A percentile compares a stretch with the other conserved stretches of the same genome.
phyloP scores from a whole-genome alignment of 2,888 invertebrate species.

The Elysia crispata region DNA sequence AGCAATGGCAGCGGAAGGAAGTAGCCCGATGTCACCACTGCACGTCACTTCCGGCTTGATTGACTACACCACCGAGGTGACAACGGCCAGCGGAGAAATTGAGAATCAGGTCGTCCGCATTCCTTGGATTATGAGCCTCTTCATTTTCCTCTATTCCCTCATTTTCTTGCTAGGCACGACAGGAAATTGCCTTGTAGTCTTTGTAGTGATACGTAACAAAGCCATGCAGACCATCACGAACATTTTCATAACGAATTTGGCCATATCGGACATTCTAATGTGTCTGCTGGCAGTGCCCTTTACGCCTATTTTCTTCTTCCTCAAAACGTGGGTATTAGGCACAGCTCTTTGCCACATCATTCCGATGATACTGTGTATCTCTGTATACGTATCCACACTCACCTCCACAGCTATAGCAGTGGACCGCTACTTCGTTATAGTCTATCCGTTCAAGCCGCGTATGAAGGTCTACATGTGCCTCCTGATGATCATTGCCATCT shows the following conservation, averaged over 20 bases:
- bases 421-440: conserved; percentile 97
- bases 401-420: conserved; percentile 98
- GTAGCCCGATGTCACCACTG: too few relatives aligned
- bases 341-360: conserved; percentile 92
- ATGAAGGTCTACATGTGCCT: conserved; percentile 93
- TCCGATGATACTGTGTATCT: conserved; percentile 89
- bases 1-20: too few relatives aligned
- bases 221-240: conserved; percentile 99
- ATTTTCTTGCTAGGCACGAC: conserved; percentile 89
- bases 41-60: too few relatives aligned
- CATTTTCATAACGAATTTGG: conserved; percentile 96
- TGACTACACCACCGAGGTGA: too few relatives aligned
- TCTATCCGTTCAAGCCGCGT: conserved; percentile 94
- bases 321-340: conserved; percentile 95
- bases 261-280: conserved; percentile 94
- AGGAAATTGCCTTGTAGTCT: conserved; percentile 86
- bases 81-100: too few relatives aligned
- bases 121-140: conserved; percentile 63
- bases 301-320: conserved; percentile 95
- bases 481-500: conserved; percentile 90
- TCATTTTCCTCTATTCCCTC: conserved; percentile 82
- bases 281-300: conserved; percentile 96
- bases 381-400: conserved; percentile 97
- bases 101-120: conserved; percentile 58
- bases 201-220: conserved; percentile 93